Evolutionary conservation across 2,797 vertebrate species (phyloP), one percentile per base, ranked within the genome.

Genomic region (Muraenolepis orangiensis): DNA sequence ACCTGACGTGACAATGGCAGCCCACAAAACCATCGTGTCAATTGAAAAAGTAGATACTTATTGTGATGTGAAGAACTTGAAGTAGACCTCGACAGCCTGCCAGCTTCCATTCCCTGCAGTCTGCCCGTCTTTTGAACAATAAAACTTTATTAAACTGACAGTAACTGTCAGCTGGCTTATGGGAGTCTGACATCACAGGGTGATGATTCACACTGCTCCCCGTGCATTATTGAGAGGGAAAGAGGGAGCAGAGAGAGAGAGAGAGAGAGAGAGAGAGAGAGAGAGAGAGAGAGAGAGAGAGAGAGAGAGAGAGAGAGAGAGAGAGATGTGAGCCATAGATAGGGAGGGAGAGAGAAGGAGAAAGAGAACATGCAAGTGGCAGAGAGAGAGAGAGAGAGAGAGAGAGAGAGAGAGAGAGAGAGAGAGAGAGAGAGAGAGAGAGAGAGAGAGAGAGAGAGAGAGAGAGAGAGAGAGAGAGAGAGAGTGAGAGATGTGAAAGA

Each of bases 191-290:
- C 51, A 57, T 57, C 79, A 74, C 71, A 76, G 23, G 78, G 74
- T 61, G 66, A 73, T 61, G 66, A 73, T 81, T 74, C 75, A 81
- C 75, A 72, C 71, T 78, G 16, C 28, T 82, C 74, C 84, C 29
- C 69, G 77, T 81, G 30, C 76, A 83, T 74, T 75, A 79, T 72
- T 73, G 75, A 28, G 18, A 69, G 70, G 66, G 20, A 1, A 13
- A 26, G 8, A 34, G 57, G 14, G 57, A 23, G 73, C n/a, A 51
- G 70, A 71, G 78, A 75, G 79, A 70, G 70, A 70, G 32, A 67
- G 10, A 29, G 46, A 66, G 64, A 66, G 64, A 66, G 64, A 34
- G 20, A 69, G 64, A 26, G 34, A 34, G 26, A 13, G 12, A 32
- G n/a, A 32, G 64, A 26, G 31, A 74, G 67, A 66, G 67, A 30